Evolutionary conservation across 35 echinoderm and acorn worm species (phyloP).

Genomic region (Strongylocentrotus purpuratus): DNA sequence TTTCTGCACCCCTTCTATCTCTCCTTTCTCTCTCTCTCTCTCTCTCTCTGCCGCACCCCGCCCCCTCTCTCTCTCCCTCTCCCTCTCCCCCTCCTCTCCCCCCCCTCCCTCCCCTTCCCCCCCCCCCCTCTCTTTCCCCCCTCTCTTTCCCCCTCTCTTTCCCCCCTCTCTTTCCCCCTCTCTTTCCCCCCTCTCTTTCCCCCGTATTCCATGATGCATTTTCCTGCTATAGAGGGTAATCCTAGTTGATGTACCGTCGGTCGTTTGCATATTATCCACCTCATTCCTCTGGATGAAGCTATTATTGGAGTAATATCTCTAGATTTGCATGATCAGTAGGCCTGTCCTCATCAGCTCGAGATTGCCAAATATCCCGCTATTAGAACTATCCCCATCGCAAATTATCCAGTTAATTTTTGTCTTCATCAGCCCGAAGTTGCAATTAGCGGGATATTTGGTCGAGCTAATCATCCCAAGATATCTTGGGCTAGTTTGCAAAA

Average conservation of each 20-base stretch:
- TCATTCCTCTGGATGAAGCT: conserved; percentile 2
- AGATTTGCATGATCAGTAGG: background rate
- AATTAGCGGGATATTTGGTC: no score
- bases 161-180: background rate
- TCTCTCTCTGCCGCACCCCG: background rate
- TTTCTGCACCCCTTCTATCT: background rate
- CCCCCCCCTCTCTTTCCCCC: background rate
- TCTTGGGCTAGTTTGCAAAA: no score
- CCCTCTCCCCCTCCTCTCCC: background rate
- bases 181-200: background rate
- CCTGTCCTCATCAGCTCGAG: no score
- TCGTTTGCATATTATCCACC: background rate
- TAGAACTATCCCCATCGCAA: no score
- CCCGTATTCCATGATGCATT: background rate
- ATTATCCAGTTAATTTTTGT: no score
- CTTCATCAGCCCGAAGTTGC: no score
- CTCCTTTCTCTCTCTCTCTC: background rate
- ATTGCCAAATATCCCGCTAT: no score
- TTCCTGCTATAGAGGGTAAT: background rate
- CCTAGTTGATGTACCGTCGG: background rate
- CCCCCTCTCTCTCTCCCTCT: background rate
- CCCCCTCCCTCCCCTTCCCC: background rate
- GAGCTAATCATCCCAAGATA: no score
- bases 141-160: background rate
- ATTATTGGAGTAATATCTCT: background rate